These are phyloP conservation scores for Xiphorhynchus elegans DNA, from an alignment of 2,113 vertebrate species.

Conservation along the genomic window DNA sequence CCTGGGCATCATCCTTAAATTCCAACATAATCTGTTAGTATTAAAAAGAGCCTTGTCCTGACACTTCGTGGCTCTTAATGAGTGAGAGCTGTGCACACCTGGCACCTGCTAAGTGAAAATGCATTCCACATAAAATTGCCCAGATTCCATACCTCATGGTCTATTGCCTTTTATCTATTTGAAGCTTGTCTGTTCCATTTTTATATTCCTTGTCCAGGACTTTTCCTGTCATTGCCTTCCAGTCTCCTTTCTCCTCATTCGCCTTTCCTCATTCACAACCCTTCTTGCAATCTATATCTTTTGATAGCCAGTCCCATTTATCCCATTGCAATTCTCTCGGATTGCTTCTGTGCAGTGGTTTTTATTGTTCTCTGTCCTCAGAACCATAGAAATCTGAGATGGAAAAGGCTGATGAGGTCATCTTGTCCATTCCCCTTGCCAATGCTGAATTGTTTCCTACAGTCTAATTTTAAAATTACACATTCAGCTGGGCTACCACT, in stretches of 20 bases:
- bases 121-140: neutral
- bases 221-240: neutral
- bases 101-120: neutral
- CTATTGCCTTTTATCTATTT: neutral
- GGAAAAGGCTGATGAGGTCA: conserved; percentile 60
- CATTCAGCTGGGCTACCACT: conserved; percentile 20
- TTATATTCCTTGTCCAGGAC: neutral
- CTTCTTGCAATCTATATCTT: neutral
- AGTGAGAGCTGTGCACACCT: neutral
- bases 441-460: conserved; percentile 47
- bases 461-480: conserved; percentile 61
- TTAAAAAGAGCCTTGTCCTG: neutral
- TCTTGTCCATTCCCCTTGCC: conserved; percentile 44
- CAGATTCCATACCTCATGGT: neutral
- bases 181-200: neutral
- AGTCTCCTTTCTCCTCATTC: neutral
- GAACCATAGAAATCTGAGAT: conserved; percentile 54
- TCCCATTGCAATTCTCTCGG: neutral
- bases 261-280: conserved; percentile 9
- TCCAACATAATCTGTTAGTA: neutral
- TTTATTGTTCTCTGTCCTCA: conserved; percentile 50
- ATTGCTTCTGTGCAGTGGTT: neutral
- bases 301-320: neutral
- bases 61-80: neutral
- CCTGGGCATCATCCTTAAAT: neutral